Percentiles rank a stretch among this genome's conserved stretches.
phyloP scores from a whole-genome alignment of 2,113 vertebrate genomes.

The Coryphaenoides rupestris region DNA sequence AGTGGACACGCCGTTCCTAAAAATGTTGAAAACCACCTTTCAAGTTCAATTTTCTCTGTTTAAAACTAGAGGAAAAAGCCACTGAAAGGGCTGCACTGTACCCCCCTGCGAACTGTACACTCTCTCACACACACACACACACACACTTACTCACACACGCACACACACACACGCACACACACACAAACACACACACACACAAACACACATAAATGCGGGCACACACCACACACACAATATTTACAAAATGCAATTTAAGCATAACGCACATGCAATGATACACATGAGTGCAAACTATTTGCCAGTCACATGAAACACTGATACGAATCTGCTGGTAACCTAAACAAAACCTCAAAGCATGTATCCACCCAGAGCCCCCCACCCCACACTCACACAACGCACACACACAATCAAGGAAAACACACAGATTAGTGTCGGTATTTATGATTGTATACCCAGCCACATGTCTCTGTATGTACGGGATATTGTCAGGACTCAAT shows the following conservation, averaged over 20 bases:
- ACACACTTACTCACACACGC: slow-evolving; percentile 16
- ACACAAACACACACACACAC: background rate
- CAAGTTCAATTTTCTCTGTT: slow-evolving; percentile 72
- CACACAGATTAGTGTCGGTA: slow-evolving; percentile 48
- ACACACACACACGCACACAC: background rate
- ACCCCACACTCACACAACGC: slow-evolving; percentile 8
- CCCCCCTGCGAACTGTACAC: slow-evolving; percentile 29
- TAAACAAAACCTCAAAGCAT: slow-evolving; percentile 53
- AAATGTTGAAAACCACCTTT: slow-evolving; percentile 63
- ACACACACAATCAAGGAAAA: slow-evolving; percentile 36
- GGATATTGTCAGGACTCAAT: slow-evolving; percentile 24
- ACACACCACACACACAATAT: background rate
- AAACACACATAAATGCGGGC: background rate
- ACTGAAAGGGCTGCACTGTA: slow-evolving; percentile 53
- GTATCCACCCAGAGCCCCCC: slow-evolving; percentile 20
- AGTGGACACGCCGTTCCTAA: slow-evolving; percentile 26
- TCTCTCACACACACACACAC: slow-evolving; percentile 23
- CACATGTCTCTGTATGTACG: slow-evolving; percentile 51
- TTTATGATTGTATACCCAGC: slow-evolving; percentile 57
- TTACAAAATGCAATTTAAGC: background rate
- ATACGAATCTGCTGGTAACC: slow-evolving; percentile 48
- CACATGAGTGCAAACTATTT: slow-evolving; percentile 10
- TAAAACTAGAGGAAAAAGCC: slow-evolving; percentile 59
- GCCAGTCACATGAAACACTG: slow-evolving; percentile 38
- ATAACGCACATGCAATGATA: slow-evolving; percentile 24